Evolutionary conservation across 2,113 vertebrate genomes (phyloP).

Genomic region (Plestiodon gilberti): DNA sequence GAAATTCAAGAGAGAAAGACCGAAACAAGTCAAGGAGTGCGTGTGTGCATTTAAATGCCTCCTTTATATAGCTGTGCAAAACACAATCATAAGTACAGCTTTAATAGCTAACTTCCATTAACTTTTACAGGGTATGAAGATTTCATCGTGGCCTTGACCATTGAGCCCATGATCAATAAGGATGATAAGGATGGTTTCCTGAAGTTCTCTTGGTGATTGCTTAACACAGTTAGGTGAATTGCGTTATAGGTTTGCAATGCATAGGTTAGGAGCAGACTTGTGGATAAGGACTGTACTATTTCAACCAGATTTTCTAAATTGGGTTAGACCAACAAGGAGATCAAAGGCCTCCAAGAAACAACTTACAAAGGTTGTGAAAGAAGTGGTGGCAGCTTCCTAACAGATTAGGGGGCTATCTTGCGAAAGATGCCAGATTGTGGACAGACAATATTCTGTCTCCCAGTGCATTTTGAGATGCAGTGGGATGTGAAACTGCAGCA

Average conservation of each 20-base stretch:
- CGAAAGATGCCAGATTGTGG: not conserved
- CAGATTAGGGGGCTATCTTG: not conserved
- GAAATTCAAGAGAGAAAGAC: conserved; percentile 24
- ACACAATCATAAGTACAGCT: conserved; percentile 57
- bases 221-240: conserved; percentile 54
- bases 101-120: conserved; percentile 87
- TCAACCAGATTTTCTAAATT: not conserved
- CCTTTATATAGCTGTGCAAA: conserved; percentile 68
- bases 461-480: not conserved
- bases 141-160: conserved; percentile 81
- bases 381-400: not conserved
- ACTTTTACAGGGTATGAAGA: conserved; percentile 85
- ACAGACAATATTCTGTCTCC: too few relatives aligned
- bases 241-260: conserved; percentile 66
- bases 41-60: conserved; percentile 42
- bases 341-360: not conserved
- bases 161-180: conserved; percentile 72
- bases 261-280: conserved; percentile 26
- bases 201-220: conserved; percentile 72
- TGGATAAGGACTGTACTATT: not conserved
- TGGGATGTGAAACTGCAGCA: not conserved
- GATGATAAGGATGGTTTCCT: conserved; percentile 76
- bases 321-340: not conserved
- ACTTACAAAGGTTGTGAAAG: conserved; percentile 1
- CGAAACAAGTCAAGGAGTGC: conserved; percentile 33